phyloP scores from a whole-genome alignment of 37 sponge, comb jelly and placozoan species.

The Petrosia ficiformis region DNA sequence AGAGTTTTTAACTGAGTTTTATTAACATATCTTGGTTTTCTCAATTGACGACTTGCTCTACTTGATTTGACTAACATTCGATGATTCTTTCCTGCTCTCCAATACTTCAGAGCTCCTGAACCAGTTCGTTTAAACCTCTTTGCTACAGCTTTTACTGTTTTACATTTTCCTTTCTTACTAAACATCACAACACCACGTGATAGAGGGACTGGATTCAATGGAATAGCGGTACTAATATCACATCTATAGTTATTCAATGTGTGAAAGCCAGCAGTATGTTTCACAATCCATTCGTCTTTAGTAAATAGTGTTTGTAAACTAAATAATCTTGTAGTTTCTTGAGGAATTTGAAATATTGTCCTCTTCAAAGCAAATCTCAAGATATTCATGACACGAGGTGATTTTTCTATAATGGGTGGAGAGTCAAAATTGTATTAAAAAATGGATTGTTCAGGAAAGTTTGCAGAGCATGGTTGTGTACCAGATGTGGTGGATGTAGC shows the following conservation, averaged over 20 bases:
- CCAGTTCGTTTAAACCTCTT: conserved; percentile 77
- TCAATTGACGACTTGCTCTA: conserved; percentile 31
- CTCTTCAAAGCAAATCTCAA: too few species aligned
- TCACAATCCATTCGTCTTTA: too few species aligned
- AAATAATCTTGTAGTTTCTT: too few species aligned
- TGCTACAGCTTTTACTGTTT: conserved; percentile 83
- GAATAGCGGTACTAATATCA: neutral
- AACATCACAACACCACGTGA: conserved; percentile 43
- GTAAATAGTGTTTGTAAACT: too few species aligned
- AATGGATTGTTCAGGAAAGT: conserved; percentile 30
- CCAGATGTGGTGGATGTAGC: conserved; percentile 65
- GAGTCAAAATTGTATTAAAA: too few species aligned
- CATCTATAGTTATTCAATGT: neutral
- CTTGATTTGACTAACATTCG: conserved; percentile 55
- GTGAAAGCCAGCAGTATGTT: neutral
- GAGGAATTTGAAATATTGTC: too few species aligned
- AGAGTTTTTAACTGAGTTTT: conserved; percentile 69
- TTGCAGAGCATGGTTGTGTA: conserved; percentile 32
- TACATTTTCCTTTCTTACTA: conserved; percentile 76
- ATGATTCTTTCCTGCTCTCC: conserved; percentile 73
- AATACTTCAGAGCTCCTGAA: conserved; percentile 78
- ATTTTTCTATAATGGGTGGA: too few species aligned
- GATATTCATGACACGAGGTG: too few species aligned
- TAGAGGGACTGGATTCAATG: conserved; percentile 2
- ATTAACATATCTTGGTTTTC: conserved; percentile 55